These are phyloP conservation scores for Synergus japonicus DNA, from an alignment of 2,888 invertebrate genomes.

Conservation along the genomic window DNA sequence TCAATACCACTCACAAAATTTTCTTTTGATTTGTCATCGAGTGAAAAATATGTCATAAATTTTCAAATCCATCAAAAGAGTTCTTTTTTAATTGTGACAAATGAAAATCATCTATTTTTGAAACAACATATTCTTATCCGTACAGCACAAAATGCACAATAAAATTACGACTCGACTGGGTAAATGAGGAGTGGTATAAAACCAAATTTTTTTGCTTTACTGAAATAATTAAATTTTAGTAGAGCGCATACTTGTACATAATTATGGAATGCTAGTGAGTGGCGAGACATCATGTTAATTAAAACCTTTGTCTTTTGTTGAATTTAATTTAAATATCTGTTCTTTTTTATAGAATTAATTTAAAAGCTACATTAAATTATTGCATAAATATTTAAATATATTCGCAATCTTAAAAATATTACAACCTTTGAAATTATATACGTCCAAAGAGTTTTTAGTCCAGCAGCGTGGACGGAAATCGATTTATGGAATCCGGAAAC, in stretches of 20 bases:
- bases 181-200: not conserved
- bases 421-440: no score
- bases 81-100: not conserved
- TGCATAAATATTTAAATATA: no score
- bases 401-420: no score
- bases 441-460: no score
- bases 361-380: no score
- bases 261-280: not conserved
- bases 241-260: not conserved
- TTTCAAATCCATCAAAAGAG: no score
- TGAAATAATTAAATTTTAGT: constrained; percentile 7
- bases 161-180: not conserved
- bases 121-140: not conserved
- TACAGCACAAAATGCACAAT: not conserved
- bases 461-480: not conserved
- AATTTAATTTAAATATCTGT: no score
- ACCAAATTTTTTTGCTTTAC: not conserved
- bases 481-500: not conserved
- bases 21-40: not conserved
- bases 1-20: not conserved
- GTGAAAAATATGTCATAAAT: no score
- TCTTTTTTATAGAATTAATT: no score
- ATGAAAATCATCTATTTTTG: not conserved
- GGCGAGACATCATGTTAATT: not conserved
- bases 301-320: not conserved